Base-by-base conservation (phyloP, 1,140 invertebrate species). In the Parasteatoda tepidariorum region DNA sequence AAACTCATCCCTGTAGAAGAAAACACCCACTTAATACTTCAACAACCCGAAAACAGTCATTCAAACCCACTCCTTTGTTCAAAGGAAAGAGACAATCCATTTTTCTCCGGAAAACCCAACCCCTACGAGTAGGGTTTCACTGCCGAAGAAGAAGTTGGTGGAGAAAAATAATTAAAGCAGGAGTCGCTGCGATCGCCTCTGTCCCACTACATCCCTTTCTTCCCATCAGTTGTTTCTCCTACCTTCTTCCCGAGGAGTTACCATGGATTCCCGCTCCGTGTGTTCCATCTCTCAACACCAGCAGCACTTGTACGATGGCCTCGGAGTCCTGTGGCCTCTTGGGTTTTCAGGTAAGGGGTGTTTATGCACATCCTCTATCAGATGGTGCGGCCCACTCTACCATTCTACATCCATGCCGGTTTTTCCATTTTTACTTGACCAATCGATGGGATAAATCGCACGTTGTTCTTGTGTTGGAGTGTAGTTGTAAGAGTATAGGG, bases 291-390 rank as follows among this genome's bases (percentile, higher is more conserved):
- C 57, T 38, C 15, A 1, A 33, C 71, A 18, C 55, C 28, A 59
- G 6, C 57, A 15, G 7, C 57, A 13, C 61, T 59, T n/a, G 68
- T 48, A 76, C 59, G 34, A 61, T 59, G 74, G 57, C 34, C 18
- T 48, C 74, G 74, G 74, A 76, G 74, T 76, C 74, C 74, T 76
- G 74, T 76, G 74, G 74, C 74, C 74, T n/a, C 6, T 26, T n/a
- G 18, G 38, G 74, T 34, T 38, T 59, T 64, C 74, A 76, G 74
- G 74, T 76, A 76, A 76, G 74, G 33, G 34, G 22, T 34, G 11
- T 3, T 74, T 33, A 24, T 48, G n/a, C n/a, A 22, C 33, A 48
- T 9, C 41, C 41, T 18, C 7, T 48, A 9, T 7, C 18, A 6
- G 57, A 59, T 7, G 13, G 24, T 6, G 18, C 13, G 26, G 9